A percentile compares a stretch with the other conserved stretches of the same genome.
phyloP scores from a whole-genome alignment of 2,888 invertebrate species.

The Volucella zonaria region DNA sequence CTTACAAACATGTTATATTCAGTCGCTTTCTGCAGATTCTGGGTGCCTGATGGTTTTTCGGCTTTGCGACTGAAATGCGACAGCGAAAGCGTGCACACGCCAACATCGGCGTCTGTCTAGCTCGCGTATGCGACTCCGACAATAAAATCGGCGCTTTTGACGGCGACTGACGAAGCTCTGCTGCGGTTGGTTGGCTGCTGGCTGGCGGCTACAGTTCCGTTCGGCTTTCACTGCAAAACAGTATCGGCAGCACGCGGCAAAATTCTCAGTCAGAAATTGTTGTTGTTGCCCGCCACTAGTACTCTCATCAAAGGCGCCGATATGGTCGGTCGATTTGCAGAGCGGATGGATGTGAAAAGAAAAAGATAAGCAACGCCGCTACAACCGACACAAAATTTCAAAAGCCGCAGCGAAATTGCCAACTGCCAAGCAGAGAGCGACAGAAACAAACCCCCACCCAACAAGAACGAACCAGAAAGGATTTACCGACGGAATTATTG shows the following conservation, averaged over 20 bases:
- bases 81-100: conserved; percentile 68
- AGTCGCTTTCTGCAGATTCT: conserved; percentile 16
- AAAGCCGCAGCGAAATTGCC: too few relatives aligned
- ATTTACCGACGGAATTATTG: conserved; percentile 70
- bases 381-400: too few relatives aligned
- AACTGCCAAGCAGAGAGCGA: too few relatives aligned
- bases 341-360: too few relatives aligned
- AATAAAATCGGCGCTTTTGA: conserved; percentile 30
- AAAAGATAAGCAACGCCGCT: too few relatives aligned
- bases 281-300: too few relatives aligned
- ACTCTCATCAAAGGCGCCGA: too few relatives aligned
- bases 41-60: conserved; percentile 61
- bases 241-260: too few relatives aligned
- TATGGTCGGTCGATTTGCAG: too few relatives aligned
- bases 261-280: too few relatives aligned
- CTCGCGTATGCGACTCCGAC: conserved; percentile 48
- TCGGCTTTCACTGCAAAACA: conserved; percentile 1
- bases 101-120: conserved; percentile 52
- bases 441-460: too few relatives aligned
- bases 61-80: conserved; percentile 72
- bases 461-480: conserved; percentile 46
- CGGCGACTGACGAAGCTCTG: neutral
- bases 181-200: neutral
- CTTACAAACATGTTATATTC: neutral
- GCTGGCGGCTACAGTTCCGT: conserved; percentile 16